These are phyloP conservation scores for Nycteola revayana DNA, from an alignment of 2,888 invertebrate species.

Conservation along the genomic window DNA sequence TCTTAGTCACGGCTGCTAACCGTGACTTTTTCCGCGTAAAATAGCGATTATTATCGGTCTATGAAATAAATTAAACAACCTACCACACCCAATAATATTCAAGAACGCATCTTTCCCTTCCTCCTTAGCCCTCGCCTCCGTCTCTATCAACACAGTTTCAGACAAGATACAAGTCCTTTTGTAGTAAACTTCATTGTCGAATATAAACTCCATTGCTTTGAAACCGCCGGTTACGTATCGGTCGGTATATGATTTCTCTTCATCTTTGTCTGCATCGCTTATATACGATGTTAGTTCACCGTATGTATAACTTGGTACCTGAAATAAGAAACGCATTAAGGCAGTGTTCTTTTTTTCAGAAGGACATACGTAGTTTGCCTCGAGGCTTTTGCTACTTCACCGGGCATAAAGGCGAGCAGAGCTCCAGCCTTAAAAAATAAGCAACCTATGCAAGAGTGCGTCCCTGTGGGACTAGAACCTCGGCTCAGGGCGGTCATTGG, in stretches of 20 bases:
- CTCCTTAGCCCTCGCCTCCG: conserved; percentile 78
- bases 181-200: conserved; percentile 70
- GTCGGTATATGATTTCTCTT: conserved; percentile 50
- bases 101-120: conserved; percentile 80
- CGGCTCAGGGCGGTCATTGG: too few species aligned
- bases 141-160: conserved; percentile 84
- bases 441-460: too few species aligned
- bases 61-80: too few species aligned
- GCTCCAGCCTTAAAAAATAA: too few species aligned
- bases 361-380: too few species aligned
- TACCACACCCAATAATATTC: conserved; percentile 82
- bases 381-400: too few species aligned
- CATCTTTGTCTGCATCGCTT: conserved; percentile 41
- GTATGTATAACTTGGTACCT: conserved; percentile 64
- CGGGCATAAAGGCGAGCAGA: too few species aligned
- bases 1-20: too few species aligned
- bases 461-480: too few species aligned
- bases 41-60: too few species aligned
- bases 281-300: conserved; percentile 55
- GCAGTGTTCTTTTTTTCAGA: too few species aligned
- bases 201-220: conserved; percentile 35
- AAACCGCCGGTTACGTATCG: conserved; percentile 44
- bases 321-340: conserved; percentile 1
- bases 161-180: conserved; percentile 80
- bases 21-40: too few species aligned